Evolutionary conservation across 1,140 invertebrate genomes (phyloP).

Genomic region (Lucilia cuprina): DNA sequence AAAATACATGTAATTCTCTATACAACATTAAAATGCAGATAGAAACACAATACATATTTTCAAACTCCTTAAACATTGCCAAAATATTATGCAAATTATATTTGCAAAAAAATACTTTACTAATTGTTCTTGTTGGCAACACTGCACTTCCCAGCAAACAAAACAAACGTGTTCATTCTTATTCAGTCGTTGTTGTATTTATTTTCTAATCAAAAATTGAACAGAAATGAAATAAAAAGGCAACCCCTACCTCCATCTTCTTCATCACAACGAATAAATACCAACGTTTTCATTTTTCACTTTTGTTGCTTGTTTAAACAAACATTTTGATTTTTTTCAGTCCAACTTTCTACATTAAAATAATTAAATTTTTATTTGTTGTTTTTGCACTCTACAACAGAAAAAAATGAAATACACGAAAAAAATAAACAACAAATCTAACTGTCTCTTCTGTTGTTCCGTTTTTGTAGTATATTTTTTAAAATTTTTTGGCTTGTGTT

Average conservation of each 20-base stretch:
- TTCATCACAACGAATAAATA: constrained; percentile 1
- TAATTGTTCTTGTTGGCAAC: too few relatives aligned
- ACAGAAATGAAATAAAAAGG: neutral
- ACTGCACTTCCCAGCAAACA: neutral
- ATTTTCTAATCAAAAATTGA: neutral
- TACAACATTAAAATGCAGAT: too few relatives aligned
- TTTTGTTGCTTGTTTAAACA: neutral
- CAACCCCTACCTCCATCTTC: neutral
- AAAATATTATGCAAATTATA: too few relatives aligned
- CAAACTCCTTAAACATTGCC: too few relatives aligned
- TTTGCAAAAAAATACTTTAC: too few relatives aligned
- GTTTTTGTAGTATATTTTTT: neutral
- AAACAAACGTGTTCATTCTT: neutral
- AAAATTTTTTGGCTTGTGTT: neutral
- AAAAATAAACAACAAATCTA: neutral
- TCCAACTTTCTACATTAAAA: constrained; percentile 10
- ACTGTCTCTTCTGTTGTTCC: neutral
- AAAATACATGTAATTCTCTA: too few relatives aligned
- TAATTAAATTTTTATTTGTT: neutral
- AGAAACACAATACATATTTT: too few relatives aligned
- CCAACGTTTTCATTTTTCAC: neutral
- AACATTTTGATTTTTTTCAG: constrained; percentile 8
- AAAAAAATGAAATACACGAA: neutral
- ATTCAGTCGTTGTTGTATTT: neutral
- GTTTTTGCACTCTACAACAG: neutral